A percentile compares a stretch with the other conserved stretches of the same genome.
phyloP scores from a whole-genome alignment of 64 coral and sea anemone genomes.

The Montipora efflorescens region DNA sequence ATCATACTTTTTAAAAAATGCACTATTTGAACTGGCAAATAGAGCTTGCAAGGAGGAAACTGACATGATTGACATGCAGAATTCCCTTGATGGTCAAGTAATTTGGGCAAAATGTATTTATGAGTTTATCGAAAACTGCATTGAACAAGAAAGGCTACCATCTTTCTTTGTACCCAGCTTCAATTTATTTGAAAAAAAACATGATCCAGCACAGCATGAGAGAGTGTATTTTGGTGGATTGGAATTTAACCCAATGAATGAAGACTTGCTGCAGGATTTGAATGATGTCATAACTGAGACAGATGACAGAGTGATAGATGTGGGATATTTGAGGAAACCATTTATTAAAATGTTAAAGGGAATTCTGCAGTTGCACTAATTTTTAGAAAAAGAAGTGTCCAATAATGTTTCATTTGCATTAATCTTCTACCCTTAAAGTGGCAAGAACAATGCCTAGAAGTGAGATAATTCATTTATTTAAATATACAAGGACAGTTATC shows the following conservation, averaged over 20 bases:
- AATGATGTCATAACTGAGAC: conserved; percentile 11
- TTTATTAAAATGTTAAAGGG: conserved; percentile 49
- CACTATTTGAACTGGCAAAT: not conserved
- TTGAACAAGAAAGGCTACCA: conserved; percentile 12
- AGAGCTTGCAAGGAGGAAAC: not conserved
- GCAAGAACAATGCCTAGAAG: no score
- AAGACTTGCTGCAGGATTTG: conserved; percentile 25
- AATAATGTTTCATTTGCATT: no score
- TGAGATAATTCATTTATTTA: no score
- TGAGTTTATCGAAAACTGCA: conserved; percentile 23
- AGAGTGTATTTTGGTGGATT: conserved; percentile 26
- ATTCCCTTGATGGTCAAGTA: not conserved
- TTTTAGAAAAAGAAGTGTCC: no score
- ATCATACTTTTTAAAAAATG: conserved; percentile 41
- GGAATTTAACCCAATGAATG: conserved; percentile 33
- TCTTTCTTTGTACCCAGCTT: not conserved
- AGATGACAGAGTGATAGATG: not conserved
- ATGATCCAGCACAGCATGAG: conserved; percentile 32
- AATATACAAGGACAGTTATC: no score
- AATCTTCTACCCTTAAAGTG: no score
- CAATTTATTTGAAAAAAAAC: conserved; percentile 28
- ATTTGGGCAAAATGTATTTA: conserved; percentile 5
- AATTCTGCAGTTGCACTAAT: not conserved
- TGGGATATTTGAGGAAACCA: conserved; percentile 36
- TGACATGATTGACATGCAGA: conserved; percentile 3